Evolutionary conservation across 2,888 invertebrate species (phyloP).

Genomic region (Agrenia bidenticulata): DNA sequence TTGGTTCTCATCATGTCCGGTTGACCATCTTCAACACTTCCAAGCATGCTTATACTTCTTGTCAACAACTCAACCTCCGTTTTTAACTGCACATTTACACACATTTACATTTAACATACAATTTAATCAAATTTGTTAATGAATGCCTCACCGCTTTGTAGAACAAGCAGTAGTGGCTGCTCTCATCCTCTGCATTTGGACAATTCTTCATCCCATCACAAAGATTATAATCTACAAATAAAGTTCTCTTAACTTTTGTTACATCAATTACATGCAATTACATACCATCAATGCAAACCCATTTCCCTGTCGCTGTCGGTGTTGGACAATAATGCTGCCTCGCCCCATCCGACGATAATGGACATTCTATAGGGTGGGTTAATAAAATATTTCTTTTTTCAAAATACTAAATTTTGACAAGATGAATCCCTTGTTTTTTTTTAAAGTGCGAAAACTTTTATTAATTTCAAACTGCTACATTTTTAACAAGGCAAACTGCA

Average conservation of each 20-base stretch:
- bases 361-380: too few species aligned
- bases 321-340: conserved; percentile 46
- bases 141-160: conserved; percentile 46
- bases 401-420: too few species aligned
- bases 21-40: too few species aligned
- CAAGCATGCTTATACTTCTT: conserved; percentile 7
- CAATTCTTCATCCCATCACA: conserved; percentile 49
- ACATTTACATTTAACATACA: conserved; percentile 12
- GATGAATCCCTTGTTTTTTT: too few species aligned
- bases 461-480: too few species aligned
- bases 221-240: conserved; percentile 36
- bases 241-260: neutral
- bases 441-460: too few species aligned
- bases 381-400: too few species aligned
- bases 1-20: too few species aligned
- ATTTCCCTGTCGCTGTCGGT: conserved; percentile 25
- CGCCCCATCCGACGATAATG: conserved; percentile 35
- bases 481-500: too few species aligned
- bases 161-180: conserved; percentile 41
- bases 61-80: conserved; percentile 18
- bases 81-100: conserved; percentile 16
- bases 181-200: conserved; percentile 50
- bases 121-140: too few species aligned
- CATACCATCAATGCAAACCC: conserved; percentile 44
- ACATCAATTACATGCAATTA: neutral